Base-by-base conservation (phyloP, 2,888 invertebrate species). In the Pammene aurita region DNA sequence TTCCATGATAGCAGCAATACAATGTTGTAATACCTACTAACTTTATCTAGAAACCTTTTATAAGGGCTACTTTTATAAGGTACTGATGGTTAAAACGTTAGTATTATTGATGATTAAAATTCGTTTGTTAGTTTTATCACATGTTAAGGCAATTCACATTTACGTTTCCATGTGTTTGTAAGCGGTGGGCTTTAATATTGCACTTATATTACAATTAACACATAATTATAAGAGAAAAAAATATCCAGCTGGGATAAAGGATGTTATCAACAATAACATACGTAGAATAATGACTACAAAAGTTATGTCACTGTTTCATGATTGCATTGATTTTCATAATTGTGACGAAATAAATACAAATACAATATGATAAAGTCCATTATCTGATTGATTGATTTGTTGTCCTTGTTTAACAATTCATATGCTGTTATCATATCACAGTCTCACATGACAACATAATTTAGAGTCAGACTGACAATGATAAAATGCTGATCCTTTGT, bases 161-260 rank as follows among this genome's bases (percentile, higher is more conserved):
- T 41, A 34, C 7, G 18, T 26, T 46, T 35, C 42, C 56, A 42
- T 60, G 46, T 26, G 11, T 66, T 50, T 41, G 11, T 69, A 69
- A 71, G 71, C 71, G 71, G 71, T 71, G 71, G 71, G 71, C 56
- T 61, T 48, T 44, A 62, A 66, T 65, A 71, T 66, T 61, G 55
- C 46, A 69, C 66, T 54, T 54, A 48, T 60, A 63, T 14, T 56
- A 38, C 16, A 38, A 54, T 54, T 14, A 38, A 56, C 11, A 56
- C 35, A 35, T 16, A 11, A 38, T 14, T 2, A 26, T 44, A 13
- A 41, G 7, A n/a, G 50, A n/a, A 13, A 18, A 9, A 48, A 48
- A 48, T 35, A 48, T 26, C 35, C 46, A 11, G n/a, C 14, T 38
- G 35, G 5, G 6, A 61, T 48, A 35, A 11, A 35, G 9, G 16